Percentiles rank a stretch among this genome's conserved stretches.
phyloP scores from a whole-genome alignment of 2,888 invertebrate genomes.

The Drosophila nr. medialis region DNA sequence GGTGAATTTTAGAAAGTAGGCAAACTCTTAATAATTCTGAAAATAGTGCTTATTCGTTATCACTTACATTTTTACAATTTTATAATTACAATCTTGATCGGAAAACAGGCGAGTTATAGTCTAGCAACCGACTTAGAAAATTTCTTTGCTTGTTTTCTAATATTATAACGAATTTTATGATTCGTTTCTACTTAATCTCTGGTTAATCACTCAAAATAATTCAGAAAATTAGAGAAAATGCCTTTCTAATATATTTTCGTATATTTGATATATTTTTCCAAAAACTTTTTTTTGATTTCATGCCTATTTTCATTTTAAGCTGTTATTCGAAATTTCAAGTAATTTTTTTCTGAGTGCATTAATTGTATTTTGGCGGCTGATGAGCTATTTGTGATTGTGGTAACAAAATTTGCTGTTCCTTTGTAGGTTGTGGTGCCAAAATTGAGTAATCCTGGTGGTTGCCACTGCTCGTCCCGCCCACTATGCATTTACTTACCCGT shows the following conservation, averaged over 20 bases:
- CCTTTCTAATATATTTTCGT: background rate
- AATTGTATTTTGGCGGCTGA: constrained; percentile 45
- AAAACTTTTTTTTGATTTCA: background rate
- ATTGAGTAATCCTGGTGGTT: constrained; percentile 67
- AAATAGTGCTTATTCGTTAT: too few relatives aligned
- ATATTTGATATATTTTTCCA: background rate
- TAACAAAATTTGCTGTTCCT: constrained; percentile 53
- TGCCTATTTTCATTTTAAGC: background rate
- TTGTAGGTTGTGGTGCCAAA: constrained; percentile 54
- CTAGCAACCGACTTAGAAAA: background rate
- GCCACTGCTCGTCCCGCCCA: constrained; percentile 23
- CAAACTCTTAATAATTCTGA: background rate
- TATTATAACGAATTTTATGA: too few relatives aligned
- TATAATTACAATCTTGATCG: background rate
- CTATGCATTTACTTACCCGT: background rate
- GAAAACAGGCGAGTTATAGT: background rate
- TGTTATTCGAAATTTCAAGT: background rate
- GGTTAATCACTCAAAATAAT: background rate
- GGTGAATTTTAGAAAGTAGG: background rate
- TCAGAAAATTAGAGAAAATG: background rate
- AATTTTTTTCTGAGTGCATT: constrained; percentile 6
- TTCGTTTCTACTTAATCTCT: background rate
- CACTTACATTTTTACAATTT: background rate
- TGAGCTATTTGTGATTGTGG: constrained; percentile 20
- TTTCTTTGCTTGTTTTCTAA: background rate